A percentile compares a stretch with the other conserved stretches of the same genome.
Conservation (phyloP, 2,888 invertebrate species). For the Macrosiphum euphorbiae region DNA sequence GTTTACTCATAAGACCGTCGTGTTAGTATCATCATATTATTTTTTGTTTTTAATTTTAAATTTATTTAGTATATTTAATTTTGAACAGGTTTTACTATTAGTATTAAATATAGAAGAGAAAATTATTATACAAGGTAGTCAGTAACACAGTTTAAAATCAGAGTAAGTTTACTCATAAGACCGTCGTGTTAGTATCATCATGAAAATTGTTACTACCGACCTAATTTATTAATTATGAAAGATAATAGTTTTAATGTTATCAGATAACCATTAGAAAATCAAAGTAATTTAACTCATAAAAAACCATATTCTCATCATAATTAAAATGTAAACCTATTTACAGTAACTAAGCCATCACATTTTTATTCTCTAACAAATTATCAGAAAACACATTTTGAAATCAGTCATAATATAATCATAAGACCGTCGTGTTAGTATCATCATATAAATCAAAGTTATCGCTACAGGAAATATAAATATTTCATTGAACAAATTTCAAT, state of each 20-base stretch:
- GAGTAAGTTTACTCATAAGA: slow-evolving; percentile 29
- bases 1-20: slow-evolving; percentile 54
- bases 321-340: neutral
- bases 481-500: neutral
- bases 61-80: neutral
- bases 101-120: neutral
- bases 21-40: slow-evolving; percentile 52
- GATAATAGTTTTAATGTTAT: neutral
- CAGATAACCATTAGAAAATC: slow-evolving; percentile 4
- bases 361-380: neutral
- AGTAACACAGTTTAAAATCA: slow-evolving; percentile 53
- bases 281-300: neutral
- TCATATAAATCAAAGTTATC: neutral
- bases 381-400: slow-evolving; percentile 7
- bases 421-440: slow-evolving; percentile 57
- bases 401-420: slow-evolving; percentile 14
- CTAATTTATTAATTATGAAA: neutral
- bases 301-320: neutral
- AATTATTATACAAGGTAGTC: neutral
- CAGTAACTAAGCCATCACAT: neutral
- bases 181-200: slow-evolving; percentile 16
- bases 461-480: neutral
- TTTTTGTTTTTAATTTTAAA: too few relatives aligned
- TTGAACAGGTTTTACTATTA: too few relatives aligned
- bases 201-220: neutral